Conservation (phyloP, 2,797 vertebrate genomes). For the Triplophysa bombifrons region DNA sequence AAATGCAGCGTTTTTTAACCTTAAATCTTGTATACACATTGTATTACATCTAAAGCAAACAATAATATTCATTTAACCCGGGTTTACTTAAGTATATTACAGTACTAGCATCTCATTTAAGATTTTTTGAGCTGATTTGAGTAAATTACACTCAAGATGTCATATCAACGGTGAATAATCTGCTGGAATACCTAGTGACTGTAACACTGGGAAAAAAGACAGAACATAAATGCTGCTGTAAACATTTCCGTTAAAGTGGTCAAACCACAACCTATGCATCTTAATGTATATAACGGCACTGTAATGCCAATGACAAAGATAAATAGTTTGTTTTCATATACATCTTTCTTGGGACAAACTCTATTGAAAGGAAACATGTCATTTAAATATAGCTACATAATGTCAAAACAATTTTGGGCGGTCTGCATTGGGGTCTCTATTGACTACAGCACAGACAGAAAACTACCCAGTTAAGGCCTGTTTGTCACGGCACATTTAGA, state of each 20-base stretch:
- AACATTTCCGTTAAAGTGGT: not conserved
- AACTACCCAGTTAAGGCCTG: not conserved
- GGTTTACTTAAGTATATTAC: no score
- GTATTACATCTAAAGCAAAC: no score
- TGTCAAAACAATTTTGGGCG: not conserved
- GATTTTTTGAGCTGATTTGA: no score
- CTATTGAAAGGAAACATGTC: not conserved
- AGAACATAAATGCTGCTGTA: not conserved
- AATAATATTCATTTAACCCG: no score
- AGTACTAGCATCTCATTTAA: no score
- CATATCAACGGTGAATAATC: not conserved
- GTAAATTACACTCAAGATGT: not conserved
- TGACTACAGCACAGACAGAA: not conserved
- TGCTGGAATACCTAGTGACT: not conserved
- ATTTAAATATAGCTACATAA: not conserved
- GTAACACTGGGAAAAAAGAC: not conserved
- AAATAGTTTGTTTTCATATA: not conserved
- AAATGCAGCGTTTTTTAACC: no score
- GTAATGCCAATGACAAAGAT: not conserved
- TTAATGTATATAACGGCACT: not conserved
- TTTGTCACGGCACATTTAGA: not conserved
- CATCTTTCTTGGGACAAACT: not conserved
- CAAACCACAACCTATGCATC: not conserved
- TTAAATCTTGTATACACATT: no score
- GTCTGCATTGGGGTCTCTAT: not conserved